These are phyloP conservation scores for Hippolais icterina DNA, from an alignment of 2,113 vertebrate species.

Conservation along the genomic window DNA sequence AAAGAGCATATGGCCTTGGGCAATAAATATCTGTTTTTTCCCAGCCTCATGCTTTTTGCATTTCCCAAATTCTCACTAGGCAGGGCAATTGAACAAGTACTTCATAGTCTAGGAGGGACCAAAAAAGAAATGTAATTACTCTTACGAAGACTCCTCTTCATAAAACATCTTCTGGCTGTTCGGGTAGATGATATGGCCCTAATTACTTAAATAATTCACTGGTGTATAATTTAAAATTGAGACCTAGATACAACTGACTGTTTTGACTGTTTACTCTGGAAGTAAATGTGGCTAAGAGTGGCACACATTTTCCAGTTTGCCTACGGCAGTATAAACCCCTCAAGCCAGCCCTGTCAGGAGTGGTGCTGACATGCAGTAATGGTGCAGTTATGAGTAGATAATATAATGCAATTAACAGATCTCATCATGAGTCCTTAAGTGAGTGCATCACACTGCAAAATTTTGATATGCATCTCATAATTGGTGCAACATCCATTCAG, in stretches of 20 bases:
- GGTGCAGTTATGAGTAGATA: not conserved
- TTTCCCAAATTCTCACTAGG: not conserved
- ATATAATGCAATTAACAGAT: conserved; percentile 59
- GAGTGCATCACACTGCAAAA: not conserved
- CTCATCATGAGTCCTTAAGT: conserved; percentile 29
- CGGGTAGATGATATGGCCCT: not conserved
- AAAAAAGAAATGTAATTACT: conserved; percentile 1
- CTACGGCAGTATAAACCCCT: conserved; percentile 50
- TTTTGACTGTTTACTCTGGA: conserved; percentile 46
- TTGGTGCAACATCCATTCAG: not conserved
- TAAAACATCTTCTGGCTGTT: not conserved
- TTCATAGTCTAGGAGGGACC: not conserved
- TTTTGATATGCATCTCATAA: not conserved
- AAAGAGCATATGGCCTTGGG: not conserved
- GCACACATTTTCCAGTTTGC: conserved; percentile 40
- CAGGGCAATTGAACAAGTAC: not conserved
- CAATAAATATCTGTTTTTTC: not conserved
- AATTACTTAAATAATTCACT: conserved; percentile 32
- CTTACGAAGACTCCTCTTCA: not conserved
- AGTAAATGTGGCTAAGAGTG: conserved; percentile 1
- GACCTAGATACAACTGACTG: not conserved
- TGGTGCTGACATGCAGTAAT: conserved; percentile 44
- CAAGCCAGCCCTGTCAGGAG: conserved; percentile 56
- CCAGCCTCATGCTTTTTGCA: not conserved
- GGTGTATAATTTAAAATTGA: conserved; percentile 23